phyloP scores from a whole-genome alignment of 2,113 vertebrate species.

The Corythoichthys haematopterus region DNA sequence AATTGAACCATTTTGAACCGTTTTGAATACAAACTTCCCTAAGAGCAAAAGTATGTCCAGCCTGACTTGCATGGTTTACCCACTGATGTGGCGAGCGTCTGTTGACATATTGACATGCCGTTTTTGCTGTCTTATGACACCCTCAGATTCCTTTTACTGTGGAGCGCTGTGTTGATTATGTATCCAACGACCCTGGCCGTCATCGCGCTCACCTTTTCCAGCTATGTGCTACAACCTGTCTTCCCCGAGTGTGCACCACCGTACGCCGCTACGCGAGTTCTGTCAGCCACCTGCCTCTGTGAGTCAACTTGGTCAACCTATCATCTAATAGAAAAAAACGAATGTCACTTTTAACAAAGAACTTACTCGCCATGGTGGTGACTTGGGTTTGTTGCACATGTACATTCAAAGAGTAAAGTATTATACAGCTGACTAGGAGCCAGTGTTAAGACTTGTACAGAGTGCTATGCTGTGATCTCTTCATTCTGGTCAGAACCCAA shows the following conservation, averaged over 20 bases:
- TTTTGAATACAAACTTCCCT: too few relatives aligned
- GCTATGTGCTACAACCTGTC: constrained; percentile 89
- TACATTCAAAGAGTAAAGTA: too few relatives aligned
- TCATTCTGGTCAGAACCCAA: too few relatives aligned
- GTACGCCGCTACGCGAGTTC: constrained; percentile 81
- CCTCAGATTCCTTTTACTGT: constrained; percentile 87
- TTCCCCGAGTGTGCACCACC: constrained; percentile 90
- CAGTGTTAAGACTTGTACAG: too few relatives aligned
- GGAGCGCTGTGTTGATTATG: constrained; percentile 95
- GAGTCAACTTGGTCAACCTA: constrained; percentile 56
- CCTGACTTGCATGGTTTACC: not conserved
- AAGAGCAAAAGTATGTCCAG: too few relatives aligned
- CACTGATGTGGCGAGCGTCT: not conserved
- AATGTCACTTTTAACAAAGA: not conserved
- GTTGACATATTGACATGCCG: not conserved
- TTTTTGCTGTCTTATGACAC: not conserved
- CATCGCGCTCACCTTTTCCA: constrained; percentile 94
- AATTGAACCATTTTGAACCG: too few relatives aligned
- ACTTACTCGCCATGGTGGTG: too few relatives aligned
- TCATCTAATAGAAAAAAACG: not conserved
- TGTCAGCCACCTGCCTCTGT: constrained; percentile 90
- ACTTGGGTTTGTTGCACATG: too few relatives aligned
- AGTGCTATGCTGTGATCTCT: too few relatives aligned
- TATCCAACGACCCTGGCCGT: constrained; percentile 94
- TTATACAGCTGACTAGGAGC: too few relatives aligned